Evolutionary conservation across 2,797 vertebrate species (phyloP).

Genomic region (Gymnodraco acuticeps): DNA sequence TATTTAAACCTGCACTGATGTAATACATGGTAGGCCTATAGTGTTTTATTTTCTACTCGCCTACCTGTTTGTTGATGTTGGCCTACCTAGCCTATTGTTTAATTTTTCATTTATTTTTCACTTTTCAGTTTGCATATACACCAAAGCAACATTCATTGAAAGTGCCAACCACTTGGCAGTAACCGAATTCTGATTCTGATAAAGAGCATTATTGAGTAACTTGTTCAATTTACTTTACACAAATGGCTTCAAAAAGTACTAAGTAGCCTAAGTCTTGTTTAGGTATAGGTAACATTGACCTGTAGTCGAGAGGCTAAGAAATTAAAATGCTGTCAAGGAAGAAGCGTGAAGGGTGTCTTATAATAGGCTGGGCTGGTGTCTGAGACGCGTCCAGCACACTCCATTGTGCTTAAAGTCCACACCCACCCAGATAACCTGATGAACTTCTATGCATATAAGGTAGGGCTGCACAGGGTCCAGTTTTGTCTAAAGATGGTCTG

Average conservation of each 20-base stretch:
- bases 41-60: too few species aligned
- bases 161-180: too few species aligned
- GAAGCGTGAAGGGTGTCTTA: not conserved
- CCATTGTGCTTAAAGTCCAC: conserved; percentile 31
- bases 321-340: not conserved
- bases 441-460: conserved; percentile 71
- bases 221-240: not conserved
- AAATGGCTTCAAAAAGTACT: not conserved
- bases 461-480: conserved; percentile 36
- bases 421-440: conserved; percentile 33
- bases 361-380: conserved; percentile 2
- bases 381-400: not conserved
- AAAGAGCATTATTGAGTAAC: not conserved
- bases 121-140: too few species aligned
- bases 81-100: too few species aligned
- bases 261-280: not conserved
- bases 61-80: too few species aligned
- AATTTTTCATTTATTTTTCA: too few species aligned
- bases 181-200: not conserved
- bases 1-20: too few species aligned
- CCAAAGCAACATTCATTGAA: too few species aligned
- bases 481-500: conserved; percentile 78
- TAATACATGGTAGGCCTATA: too few species aligned
- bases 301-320: not conserved
- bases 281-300: not conserved